A percentile compares a stretch with the other conserved stretches of the same genome.
These are phyloP conservation scores for Laterallus jamaicensis DNA, from an alignment of 2,113 vertebrate genomes.

Conservation along the genomic window DNA sequence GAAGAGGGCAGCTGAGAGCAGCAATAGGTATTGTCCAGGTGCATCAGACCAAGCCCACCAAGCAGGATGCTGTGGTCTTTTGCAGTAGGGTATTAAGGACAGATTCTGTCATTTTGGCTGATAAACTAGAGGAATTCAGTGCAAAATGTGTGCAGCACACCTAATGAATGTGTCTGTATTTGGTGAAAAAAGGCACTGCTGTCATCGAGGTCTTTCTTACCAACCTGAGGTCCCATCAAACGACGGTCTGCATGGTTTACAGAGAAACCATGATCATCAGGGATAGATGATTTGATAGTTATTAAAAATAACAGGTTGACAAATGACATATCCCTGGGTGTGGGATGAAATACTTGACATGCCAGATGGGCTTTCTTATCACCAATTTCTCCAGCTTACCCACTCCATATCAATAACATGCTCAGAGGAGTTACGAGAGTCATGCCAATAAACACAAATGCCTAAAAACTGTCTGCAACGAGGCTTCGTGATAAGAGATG, in stretches of 20 bases:
- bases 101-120: not conserved
- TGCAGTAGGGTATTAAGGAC: not conserved
- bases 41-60: not conserved
- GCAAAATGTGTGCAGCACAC: not conserved
- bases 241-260: not conserved
- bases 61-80: not conserved
- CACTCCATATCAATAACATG: not conserved
- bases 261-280: not conserved
- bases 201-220: not conserved
- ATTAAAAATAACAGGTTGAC: not conserved
- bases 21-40: not conserved
- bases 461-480: constrained; percentile 8
- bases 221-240: not conserved
- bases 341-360: constrained; percentile 5
- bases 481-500: not conserved
- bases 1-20: not conserved
- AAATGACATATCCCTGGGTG: not conserved
- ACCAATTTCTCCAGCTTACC: not conserved
- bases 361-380: not conserved
- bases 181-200: not conserved
- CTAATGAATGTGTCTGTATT: not conserved
- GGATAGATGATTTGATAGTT: not conserved
- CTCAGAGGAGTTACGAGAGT: not conserved
- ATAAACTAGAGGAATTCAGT: not conserved
- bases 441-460: not conserved